phyloP scores from a whole-genome alignment of 2,113 vertebrate genomes.

The Geothlypis trichas region DNA sequence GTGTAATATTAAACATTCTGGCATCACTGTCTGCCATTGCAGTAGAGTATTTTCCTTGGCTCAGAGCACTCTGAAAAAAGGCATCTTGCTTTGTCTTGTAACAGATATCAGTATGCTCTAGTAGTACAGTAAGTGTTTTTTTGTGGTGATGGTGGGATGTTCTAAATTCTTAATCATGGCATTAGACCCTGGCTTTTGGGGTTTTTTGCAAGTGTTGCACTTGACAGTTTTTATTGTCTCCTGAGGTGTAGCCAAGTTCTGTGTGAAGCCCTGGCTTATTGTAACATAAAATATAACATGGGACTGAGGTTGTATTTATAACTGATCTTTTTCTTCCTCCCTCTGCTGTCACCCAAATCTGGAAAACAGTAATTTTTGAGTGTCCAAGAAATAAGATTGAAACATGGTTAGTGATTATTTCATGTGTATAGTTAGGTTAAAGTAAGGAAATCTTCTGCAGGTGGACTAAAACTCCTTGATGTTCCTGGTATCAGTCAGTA shows the following conservation, averaged over 20 bases:
- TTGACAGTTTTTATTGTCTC: not conserved
- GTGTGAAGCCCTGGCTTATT: not conserved
- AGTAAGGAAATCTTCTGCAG: not conserved
- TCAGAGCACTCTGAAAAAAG: not conserved
- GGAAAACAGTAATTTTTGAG: not conserved
- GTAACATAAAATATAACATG: not conserved
- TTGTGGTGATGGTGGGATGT: not conserved
- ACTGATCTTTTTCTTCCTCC: not conserved
- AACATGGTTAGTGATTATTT: not conserved
- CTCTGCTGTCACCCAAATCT: not conserved
- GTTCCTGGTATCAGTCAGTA: not conserved
- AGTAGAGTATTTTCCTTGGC: not conserved
- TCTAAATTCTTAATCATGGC: not conserved
- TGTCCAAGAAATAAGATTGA: not conserved
- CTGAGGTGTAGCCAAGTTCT: not conserved
- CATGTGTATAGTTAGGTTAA: not conserved
- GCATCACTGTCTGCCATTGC: not conserved
- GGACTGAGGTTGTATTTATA: not conserved
- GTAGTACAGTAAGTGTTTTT: not conserved
- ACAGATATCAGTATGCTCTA: not conserved
- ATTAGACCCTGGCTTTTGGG: not conserved
- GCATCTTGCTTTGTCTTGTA: not conserved
- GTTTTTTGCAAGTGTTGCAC: not conserved
- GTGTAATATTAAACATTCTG: not conserved
- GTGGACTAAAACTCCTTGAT: not conserved